Conservation (phyloP, 1,140 invertebrate genomes). For the Pseudobourletiella spinata region DNA sequence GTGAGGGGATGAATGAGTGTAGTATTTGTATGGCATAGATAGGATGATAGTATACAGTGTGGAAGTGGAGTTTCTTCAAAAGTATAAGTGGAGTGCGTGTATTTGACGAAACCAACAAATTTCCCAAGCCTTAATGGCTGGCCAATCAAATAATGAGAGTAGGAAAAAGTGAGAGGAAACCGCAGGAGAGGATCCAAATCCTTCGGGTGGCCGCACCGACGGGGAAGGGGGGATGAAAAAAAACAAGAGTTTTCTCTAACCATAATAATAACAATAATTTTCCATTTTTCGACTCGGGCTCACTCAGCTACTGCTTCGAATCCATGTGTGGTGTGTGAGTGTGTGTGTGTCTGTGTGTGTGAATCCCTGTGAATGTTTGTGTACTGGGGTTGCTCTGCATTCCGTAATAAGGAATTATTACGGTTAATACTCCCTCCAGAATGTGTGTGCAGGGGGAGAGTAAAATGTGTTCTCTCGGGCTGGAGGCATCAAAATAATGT, state of each 20-base stretch:
- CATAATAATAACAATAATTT: conserved; percentile 10
- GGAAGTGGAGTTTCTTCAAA: no score
- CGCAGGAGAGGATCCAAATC: background rate
- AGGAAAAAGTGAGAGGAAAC: conserved; percentile 5
- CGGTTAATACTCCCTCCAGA: no score
- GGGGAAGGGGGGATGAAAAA: background rate
- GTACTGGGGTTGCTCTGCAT: no score
- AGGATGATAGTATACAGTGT: no score
- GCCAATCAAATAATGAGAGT: conserved; percentile 8
- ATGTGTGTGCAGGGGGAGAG: no score
- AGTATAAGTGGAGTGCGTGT: background rate
- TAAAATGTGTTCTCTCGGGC: no score
- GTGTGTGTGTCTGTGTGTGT: background rate
- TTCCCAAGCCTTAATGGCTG: background rate
- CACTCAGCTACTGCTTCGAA: background rate
- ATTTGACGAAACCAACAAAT: conserved; percentile 2
- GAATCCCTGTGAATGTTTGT: no score
- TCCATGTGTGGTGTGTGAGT: background rate
- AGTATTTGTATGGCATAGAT: no score
- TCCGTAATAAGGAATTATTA: no score
- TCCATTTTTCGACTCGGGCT: no score
- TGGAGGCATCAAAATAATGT: no score
- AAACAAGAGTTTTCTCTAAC: background rate
- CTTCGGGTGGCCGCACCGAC: background rate
- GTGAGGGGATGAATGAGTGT: no score